phyloP scores from a whole-genome alignment of 2,888 invertebrate species.

The Catonia carolina region DNA sequence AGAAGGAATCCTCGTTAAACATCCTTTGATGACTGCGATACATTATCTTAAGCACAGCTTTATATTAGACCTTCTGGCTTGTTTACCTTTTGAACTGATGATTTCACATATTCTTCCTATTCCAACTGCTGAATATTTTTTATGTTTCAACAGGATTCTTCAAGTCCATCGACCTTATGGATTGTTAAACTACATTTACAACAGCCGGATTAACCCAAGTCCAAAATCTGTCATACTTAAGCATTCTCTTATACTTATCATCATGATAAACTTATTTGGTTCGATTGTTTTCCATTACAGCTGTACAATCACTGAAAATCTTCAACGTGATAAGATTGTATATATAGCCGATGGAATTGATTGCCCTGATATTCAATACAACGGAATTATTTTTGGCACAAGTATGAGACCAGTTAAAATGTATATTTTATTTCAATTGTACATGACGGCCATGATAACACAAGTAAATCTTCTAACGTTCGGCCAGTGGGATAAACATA shows the following conservation, averaged over 20 bases:
- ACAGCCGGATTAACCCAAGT: not conserved
- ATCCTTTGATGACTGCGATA: not conserved
- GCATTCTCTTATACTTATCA: not conserved
- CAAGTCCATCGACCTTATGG: not conserved
- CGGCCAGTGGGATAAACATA: too few species aligned
- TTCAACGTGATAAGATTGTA: too few species aligned
- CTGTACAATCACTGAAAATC: too few species aligned
- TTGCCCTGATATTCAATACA: not conserved
- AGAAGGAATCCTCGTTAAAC: constrained; percentile 1
- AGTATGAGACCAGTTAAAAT: not conserved
- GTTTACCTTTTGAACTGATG: constrained; percentile 2
- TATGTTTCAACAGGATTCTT: not conserved
- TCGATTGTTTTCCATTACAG: not conserved
- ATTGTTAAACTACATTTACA: not conserved
- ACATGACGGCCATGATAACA: not conserved
- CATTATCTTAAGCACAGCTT: not conserved
- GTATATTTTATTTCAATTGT: not conserved
- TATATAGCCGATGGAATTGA: not conserved
- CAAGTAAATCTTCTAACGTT: too few species aligned
- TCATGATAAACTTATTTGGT: not conserved
- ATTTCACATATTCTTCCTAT: not conserved
- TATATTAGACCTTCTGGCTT: not conserved
- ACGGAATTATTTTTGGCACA: not conserved
- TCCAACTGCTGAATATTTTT: not conserved
- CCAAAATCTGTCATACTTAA: not conserved